Evolutionary conservation across 2,113 vertebrate genomes (phyloP).

Genomic region (Phalacrocorax pelagicus): DNA sequence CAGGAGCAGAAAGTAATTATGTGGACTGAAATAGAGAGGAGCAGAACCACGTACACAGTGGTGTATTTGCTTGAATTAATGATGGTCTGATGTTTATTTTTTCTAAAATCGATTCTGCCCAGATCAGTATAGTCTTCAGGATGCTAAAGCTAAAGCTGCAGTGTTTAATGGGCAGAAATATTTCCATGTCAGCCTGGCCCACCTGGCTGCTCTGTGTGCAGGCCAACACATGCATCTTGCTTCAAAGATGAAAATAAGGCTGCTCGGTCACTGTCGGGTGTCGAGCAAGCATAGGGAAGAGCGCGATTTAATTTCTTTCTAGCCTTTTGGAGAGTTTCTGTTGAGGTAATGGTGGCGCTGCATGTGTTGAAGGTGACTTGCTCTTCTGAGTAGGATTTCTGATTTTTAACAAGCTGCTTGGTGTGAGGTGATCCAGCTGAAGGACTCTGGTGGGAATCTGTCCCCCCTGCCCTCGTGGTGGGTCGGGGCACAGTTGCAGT

Average conservation of each 20-base stretch:
- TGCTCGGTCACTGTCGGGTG: background rate
- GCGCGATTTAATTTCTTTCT: background rate
- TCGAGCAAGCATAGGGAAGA: background rate
- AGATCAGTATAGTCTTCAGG: background rate
- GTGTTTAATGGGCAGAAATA: background rate
- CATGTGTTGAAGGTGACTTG: fast-evolving
- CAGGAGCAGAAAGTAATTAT: background rate
- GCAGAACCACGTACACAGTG: fast-evolving
- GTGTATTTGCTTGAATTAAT: background rate
- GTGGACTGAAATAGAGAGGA: background rate
- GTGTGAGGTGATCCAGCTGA: background rate
- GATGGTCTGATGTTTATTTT: background rate
- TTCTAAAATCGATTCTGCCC: background rate
- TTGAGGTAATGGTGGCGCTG: background rate
- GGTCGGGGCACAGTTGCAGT: fast-evolving
- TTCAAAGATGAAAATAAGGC: background rate
- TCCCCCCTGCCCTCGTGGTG: fast-evolving
- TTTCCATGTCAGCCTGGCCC: background rate
- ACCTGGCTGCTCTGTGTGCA: background rate
- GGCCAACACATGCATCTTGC: background rate
- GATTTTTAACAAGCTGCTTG: background rate
- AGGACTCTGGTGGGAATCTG: background rate
- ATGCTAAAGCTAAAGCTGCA: background rate
- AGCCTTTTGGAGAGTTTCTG: background rate
- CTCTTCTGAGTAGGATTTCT: background rate